Percentiles rank a stretch among this genome's conserved stretches.
phyloP scores from a whole-genome alignment of 2,797 vertebrate species.

The Lerista edwardsae region DNA sequence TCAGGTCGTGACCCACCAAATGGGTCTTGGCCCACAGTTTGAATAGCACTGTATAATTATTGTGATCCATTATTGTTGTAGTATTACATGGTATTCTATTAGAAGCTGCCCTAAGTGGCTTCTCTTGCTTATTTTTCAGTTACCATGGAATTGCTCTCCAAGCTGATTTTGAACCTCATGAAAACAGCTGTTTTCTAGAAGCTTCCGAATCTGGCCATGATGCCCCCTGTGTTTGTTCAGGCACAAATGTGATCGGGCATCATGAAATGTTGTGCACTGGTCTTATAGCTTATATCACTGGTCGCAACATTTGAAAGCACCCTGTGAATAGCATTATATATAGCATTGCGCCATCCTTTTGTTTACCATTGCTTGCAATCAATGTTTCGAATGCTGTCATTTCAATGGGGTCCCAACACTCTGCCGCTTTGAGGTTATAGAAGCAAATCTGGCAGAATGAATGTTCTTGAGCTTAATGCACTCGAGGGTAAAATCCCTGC shows the following conservation, averaged over 20 bases:
- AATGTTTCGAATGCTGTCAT: constrained; percentile 38
- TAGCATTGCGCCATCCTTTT: constrained; percentile 3
- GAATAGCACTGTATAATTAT: too few species aligned
- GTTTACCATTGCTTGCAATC: neutral
- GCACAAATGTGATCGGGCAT: neutral
- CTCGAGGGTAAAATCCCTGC: constrained; percentile 51
- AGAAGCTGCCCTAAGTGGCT: neutral
- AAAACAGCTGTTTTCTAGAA: neutral
- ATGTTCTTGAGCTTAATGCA: constrained; percentile 48
- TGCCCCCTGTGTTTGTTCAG: neutral
- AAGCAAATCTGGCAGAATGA: constrained; percentile 59
- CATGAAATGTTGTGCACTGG: neutral
- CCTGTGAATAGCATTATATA: neutral
- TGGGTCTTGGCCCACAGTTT: too few species aligned
- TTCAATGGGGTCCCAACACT: constrained; percentile 37
- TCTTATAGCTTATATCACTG: too few species aligned
- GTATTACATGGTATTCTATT: neutral
- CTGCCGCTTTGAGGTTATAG: constrained; percentile 33
- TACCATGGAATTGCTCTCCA: neutral
- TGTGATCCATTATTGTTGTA: too few species aligned
- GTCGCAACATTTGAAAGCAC: neutral
- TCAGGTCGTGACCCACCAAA: too few species aligned
- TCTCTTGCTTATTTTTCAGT: constrained; percentile 7
- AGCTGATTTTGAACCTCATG: neutral
- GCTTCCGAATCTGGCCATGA: neutral